Percentiles rank a stretch among this genome's conserved stretches.
Conservation (phyloP, 2,113 vertebrate species). For the Calonectris borealis region DNA sequence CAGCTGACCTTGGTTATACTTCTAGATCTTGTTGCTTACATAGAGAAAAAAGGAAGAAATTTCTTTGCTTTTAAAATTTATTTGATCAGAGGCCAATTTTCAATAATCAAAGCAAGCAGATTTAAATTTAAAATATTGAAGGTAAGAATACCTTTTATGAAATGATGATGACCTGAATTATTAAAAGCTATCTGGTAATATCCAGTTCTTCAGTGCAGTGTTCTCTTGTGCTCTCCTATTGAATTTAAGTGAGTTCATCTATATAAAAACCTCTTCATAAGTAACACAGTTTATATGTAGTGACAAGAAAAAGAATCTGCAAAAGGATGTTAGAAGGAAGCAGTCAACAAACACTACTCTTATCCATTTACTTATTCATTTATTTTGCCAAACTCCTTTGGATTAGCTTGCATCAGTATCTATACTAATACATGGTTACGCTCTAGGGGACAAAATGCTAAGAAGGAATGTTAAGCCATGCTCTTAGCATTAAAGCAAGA, state of each 20-base stretch:
- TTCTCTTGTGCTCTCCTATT: not conserved
- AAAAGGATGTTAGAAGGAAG: not conserved
- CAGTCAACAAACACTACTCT: not conserved
- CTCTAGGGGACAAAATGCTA: not conserved
- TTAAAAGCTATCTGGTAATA: not conserved
- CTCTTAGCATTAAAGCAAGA: not conserved
- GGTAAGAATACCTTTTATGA: not conserved
- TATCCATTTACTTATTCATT: not conserved
- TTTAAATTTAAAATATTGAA: not conserved
- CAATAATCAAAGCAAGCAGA: not conserved
- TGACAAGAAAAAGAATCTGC: not conserved
- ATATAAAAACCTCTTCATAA: not conserved
- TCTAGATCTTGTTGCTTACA: not conserved
- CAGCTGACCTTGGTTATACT: not conserved
- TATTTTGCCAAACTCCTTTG: not conserved
- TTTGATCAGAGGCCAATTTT: not conserved
- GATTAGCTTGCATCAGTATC: not conserved
- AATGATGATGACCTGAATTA: not conserved
- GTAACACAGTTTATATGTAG: not conserved
- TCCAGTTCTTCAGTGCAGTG: not conserved
- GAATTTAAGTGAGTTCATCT: not conserved
- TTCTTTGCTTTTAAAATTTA: not conserved
- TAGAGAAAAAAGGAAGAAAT: not conserved
- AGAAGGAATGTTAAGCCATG: not conserved
- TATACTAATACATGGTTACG: rapidly evolving